A percentile compares a stretch with the other conserved stretches of the same genome.
phyloP scores from a whole-genome alignment of 2,113 vertebrate species.

The Sander lucioperca region DNA sequence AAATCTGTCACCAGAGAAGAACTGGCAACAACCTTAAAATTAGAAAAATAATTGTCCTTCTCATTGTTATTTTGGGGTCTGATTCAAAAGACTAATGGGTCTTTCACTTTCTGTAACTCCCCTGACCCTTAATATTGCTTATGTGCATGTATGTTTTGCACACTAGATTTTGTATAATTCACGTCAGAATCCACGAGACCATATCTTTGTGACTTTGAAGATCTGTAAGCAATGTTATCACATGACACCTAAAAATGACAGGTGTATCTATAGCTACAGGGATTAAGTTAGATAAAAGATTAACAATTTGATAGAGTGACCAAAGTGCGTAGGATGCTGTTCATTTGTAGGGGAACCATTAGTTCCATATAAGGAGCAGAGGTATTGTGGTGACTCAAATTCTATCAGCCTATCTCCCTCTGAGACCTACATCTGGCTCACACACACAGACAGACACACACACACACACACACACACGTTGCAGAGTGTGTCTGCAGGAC shows the following conservation, averaged over 20 bases:
- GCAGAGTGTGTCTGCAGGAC: conserved; percentile 56
- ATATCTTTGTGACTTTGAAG: neutral
- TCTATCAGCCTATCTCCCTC: conserved; percentile 56
- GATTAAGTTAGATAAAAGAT: conserved; percentile 29
- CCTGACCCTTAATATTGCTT: neutral
- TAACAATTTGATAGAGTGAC: neutral
- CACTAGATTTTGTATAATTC: neutral
- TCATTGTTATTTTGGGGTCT: neutral
- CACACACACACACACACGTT: conserved; percentile 1
- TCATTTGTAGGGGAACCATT: conserved; percentile 42
- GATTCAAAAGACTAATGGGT: neutral
- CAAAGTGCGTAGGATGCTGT: neutral
- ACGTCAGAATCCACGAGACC: neutral
- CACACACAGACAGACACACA: neutral
- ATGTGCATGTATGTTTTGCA: neutral
- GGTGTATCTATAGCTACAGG: neutral
- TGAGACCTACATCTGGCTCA: conserved; percentile 37
- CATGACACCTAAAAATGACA: neutral
- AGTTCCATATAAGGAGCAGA: conserved; percentile 82
- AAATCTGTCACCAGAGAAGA: neutral
- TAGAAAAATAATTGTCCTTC: neutral
- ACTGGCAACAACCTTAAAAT: neutral
- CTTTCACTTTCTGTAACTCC: neutral
- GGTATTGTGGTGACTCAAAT: conserved; percentile 63
- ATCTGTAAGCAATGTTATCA: neutral